Evolutionary conservation across 2,888 invertebrate genomes (phyloP).

Genomic region (Lochmaea capreae): DNA sequence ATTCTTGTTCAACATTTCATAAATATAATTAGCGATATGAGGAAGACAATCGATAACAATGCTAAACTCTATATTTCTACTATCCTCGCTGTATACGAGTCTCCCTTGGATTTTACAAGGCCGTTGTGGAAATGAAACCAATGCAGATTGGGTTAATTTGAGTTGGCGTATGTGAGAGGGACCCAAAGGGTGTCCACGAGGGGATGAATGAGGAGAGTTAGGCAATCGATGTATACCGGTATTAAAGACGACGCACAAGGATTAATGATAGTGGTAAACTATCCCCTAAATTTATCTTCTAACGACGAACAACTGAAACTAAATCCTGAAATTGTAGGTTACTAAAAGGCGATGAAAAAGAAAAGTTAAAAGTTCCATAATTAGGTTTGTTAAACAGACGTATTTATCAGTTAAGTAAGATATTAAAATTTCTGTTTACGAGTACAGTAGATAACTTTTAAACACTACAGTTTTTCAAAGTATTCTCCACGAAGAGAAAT

Average conservation of each 20-base stretch:
- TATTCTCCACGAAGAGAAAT: too few relatives aligned
- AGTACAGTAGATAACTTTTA: too few relatives aligned
- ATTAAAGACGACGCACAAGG: slow-evolving; percentile 54
- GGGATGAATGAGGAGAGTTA: slow-evolving; percentile 29
- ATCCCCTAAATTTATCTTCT: slow-evolving; percentile 54
- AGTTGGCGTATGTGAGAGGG: slow-evolving; percentile 37
- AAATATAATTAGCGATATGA: too few relatives aligned
- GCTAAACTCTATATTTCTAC: neutral
- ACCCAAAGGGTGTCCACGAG: slow-evolving; percentile 14
- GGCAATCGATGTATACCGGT: slow-evolving; percentile 53
- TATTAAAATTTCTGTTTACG: too few relatives aligned
- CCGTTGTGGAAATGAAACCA: slow-evolving; percentile 35
- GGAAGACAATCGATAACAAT: neutral
- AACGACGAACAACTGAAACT: slow-evolving; percentile 51
- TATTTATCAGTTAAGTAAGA: too few relatives aligned
- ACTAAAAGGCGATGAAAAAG: neutral
- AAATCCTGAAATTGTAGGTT: slow-evolving; percentile 37
- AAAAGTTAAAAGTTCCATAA: too few relatives aligned
- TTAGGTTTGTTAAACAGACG: too few relatives aligned
- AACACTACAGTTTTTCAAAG: too few relatives aligned
- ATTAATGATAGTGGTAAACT: slow-evolving; percentile 50
- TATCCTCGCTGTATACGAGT: neutral
- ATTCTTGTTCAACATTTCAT: too few relatives aligned
- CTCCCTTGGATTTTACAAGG: slow-evolving; percentile 11
- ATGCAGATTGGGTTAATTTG: slow-evolving; percentile 46